These are phyloP conservation scores for Gopherus flavomarginatus DNA, from an alignment of 2,113 vertebrate genomes.

Conservation along the genomic window DNA sequence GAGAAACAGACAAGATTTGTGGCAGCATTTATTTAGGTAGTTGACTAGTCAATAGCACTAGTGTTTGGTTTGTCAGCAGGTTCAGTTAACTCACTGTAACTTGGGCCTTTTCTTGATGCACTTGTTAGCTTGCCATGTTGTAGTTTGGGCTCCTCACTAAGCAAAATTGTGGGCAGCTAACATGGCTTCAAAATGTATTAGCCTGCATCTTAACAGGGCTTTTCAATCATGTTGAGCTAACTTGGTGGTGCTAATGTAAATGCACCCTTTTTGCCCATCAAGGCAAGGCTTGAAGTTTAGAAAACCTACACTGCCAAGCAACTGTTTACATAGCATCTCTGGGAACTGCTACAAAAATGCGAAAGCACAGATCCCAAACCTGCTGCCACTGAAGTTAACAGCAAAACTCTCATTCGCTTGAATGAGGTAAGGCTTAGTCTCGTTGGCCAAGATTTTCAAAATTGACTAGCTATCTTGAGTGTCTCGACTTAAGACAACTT, in stretches of 20 bases:
- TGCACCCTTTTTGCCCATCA: background rate
- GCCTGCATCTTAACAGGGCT: background rate
- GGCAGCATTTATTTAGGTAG: background rate
- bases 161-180: background rate
- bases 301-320: background rate
- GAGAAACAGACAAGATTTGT: fast-evolving
- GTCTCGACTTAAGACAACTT: background rate
- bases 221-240: background rate
- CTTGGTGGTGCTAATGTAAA: background rate
- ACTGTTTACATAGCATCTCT: background rate
- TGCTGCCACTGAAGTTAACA: background rate
- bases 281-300: background rate
- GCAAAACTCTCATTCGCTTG: background rate
- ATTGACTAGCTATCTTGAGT: background rate
- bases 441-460: background rate
- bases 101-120: background rate
- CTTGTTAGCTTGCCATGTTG: background rate
- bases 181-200: background rate
- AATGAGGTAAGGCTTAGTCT: background rate
- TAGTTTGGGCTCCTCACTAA: background rate
- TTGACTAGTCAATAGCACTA: background rate
- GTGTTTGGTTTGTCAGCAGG: background rate
- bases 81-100: background rate
- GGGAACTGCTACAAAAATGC: background rate
- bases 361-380: background rate